Conservation (phyloP, 2,888 invertebrate genomes). For the Dexiosoma caninum region DNA sequence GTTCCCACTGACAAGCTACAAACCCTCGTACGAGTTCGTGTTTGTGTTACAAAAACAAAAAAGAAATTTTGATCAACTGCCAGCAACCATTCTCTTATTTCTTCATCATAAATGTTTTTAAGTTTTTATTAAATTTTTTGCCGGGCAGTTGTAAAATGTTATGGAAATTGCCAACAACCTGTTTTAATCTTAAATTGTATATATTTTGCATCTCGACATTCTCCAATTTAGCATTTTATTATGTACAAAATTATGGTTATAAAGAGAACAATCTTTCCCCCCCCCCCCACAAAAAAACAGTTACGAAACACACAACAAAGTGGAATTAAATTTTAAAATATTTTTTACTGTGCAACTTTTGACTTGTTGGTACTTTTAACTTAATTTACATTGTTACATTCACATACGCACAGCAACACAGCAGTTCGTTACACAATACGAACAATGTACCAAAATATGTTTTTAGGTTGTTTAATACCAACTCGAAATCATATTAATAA, state of each 20-base stretch:
- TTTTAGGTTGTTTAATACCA: conserved; percentile 56
- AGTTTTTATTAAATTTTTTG: no score
- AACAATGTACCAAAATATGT: conserved; percentile 6
- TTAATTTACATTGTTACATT: conserved; percentile 28
- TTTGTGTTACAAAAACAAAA: no score
- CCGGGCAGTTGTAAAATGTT: not conserved
- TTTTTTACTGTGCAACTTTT: conserved; percentile 37
- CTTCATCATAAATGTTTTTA: no score
- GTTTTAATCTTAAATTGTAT: conserved; percentile 34
- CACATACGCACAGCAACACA: not conserved
- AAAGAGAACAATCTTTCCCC: not conserved
- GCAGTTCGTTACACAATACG: not conserved
- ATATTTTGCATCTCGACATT: not conserved
- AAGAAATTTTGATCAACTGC: no score
- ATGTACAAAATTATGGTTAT: conserved; percentile 52
- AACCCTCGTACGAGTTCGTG: no score
- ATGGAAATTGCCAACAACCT: conserved; percentile 27
- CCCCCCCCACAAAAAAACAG: not conserved
- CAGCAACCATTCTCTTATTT: no score
- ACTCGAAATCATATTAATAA: conserved; percentile 72
- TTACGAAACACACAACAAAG: not conserved
- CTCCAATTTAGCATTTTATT: conserved; percentile 45
- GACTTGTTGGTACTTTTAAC: conserved; percentile 2
- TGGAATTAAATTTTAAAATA: conserved; percentile 42
- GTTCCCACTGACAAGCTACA: no score